These are phyloP conservation scores for Lutjanus erythropterus DNA, from an alignment of 2,113 vertebrate species.

Conservation along the genomic window DNA sequence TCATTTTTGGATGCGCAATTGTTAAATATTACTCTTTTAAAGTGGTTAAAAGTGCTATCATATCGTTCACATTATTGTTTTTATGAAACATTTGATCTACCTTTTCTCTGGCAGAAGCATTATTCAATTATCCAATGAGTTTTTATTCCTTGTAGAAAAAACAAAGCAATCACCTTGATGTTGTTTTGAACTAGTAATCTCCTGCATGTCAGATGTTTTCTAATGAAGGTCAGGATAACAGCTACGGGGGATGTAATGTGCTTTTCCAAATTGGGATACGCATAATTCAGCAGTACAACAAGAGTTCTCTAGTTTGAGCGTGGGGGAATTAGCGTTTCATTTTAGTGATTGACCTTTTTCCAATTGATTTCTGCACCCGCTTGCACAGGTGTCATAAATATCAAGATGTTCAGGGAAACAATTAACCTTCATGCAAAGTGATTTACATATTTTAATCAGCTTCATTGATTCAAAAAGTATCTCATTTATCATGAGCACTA, in stretches of 20 bases:
- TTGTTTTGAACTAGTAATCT: slow-evolving; percentile 52
- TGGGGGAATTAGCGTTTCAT: slow-evolving; percentile 28
- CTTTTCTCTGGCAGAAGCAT: not conserved
- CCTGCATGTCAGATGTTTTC: slow-evolving; percentile 39
- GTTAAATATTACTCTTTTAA: too few species aligned
- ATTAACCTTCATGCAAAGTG: slow-evolving; percentile 68
- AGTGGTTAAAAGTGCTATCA: not conserved
- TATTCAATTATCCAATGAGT: slow-evolving; percentile 48
- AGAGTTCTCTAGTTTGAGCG: slow-evolving; percentile 30
- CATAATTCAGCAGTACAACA: slow-evolving; percentile 36
- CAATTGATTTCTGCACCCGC: slow-evolving; percentile 57
- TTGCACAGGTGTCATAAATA: slow-evolving; percentile 71
- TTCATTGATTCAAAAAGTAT: slow-evolving; percentile 26
- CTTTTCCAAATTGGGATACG: slow-evolving; percentile 30
- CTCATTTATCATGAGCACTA: slow-evolving; percentile 26
- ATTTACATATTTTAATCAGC: slow-evolving; percentile 68
- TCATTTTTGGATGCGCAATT: too few species aligned
- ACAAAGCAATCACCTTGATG: slow-evolving; percentile 37
- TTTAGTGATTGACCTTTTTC: slow-evolving; percentile 71
- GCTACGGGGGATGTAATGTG: not conserved
- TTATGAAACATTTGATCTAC: slow-evolving; percentile 21
- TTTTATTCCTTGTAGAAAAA: slow-evolving; percentile 33
- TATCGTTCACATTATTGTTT: not conserved
- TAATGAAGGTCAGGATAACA: slow-evolving; percentile 60
- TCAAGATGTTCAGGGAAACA: slow-evolving; percentile 68